These are phyloP conservation scores for Capitella teleta DNA, from an alignment of 1,140 invertebrate species.

Conservation along the genomic window DNA sequence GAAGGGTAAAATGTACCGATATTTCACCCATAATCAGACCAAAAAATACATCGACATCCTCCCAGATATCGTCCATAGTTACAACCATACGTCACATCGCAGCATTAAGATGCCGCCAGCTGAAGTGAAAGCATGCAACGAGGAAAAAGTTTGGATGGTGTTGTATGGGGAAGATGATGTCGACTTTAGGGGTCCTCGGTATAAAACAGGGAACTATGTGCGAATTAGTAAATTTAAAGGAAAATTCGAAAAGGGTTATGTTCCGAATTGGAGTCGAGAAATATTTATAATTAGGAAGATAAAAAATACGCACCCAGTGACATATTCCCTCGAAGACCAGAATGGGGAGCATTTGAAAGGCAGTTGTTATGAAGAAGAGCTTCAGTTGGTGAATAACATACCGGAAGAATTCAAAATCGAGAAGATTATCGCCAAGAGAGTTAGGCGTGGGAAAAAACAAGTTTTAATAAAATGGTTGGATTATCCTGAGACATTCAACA, in stretches of 20 bases:
- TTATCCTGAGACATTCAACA: neutral
- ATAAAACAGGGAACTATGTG: conserved; percentile 25
- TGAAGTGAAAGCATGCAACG: conserved; percentile 19
- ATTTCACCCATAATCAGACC: conserved; percentile 36
- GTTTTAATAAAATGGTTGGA: neutral
- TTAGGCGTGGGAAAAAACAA: neutral
- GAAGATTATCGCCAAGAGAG: neutral
- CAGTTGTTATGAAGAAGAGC: conserved; percentile 14
- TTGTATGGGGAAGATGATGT: conserved; percentile 12
- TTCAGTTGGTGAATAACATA: conserved; percentile 7
- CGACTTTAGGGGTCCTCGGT: conserved; percentile 19
- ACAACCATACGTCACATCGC: conserved; percentile 41
- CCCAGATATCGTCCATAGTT: conserved; percentile 28
- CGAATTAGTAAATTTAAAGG: conserved; percentile 10
- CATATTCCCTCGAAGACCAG: conserved; percentile 8
- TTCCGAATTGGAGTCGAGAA: conserved; percentile 12
- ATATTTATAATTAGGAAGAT: conserved; percentile 11
- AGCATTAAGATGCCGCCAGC: conserved; percentile 38
- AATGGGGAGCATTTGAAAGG: conserved; percentile 4
- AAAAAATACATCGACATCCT: conserved; percentile 38
- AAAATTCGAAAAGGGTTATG: conserved; percentile 14
- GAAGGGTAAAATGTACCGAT: conserved; percentile 40
- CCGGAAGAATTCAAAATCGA: neutral
- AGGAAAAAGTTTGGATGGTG: neutral
- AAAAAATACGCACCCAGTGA: neutral